A percentile compares a stretch with the other conserved stretches of the same genome.
Conservation (phyloP, 92 coral and sea anemone species). For the Paramuricea clavata region DNA sequence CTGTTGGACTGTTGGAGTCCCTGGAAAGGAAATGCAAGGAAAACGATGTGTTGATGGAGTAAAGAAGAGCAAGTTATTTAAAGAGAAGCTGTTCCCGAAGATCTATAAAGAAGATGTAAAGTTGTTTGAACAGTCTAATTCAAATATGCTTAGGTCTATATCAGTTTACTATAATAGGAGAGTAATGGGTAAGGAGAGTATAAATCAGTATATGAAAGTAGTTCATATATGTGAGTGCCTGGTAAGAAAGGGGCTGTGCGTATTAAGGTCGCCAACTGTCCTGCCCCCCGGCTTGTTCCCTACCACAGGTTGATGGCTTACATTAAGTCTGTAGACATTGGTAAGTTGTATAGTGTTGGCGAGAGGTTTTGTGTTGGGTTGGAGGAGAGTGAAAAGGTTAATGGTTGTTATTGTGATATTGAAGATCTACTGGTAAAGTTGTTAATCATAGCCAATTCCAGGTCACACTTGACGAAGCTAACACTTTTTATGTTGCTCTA, state of each 20-base stretch:
- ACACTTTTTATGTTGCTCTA: slow-evolving; percentile 9
- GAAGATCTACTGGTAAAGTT: slow-evolving; percentile 25
- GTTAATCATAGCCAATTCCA: slow-evolving; percentile 11
- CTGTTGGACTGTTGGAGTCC: slow-evolving; percentile 12
- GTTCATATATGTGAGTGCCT: not conserved
- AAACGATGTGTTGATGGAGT: slow-evolving; percentile 3
- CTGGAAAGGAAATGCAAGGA: not conserved
- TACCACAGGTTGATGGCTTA: slow-evolving; percentile 41
- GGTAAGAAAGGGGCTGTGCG: not conserved
- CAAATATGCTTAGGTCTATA: slow-evolving; percentile 35
- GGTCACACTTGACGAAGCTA: not conserved
- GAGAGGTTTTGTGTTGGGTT: slow-evolving; percentile 1
- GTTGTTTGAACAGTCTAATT: slow-evolving; percentile 6
- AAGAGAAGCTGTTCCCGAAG: slow-evolving; percentile 1
- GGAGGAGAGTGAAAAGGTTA: slow-evolving; percentile 1
- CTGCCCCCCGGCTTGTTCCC: slow-evolving; percentile 29
- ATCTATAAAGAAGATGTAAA: slow-evolving; percentile 18
- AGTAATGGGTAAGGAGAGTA: slow-evolving; percentile 37
- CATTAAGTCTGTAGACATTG: slow-evolving; percentile 35
- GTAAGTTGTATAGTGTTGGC: slow-evolving; percentile 36
- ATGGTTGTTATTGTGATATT: slow-evolving; percentile 5
- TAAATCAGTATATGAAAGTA: slow-evolving; percentile 20
- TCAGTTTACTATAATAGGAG: slow-evolving; percentile 27
- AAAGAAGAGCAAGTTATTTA: slow-evolving; percentile 24
- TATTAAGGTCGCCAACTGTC: slow-evolving; percentile 37